Evolutionary conservation across 2,888 invertebrate species (phyloP), one percentile per base, ranked within the genome.

Genomic region (Griposia aprilina): DNA sequence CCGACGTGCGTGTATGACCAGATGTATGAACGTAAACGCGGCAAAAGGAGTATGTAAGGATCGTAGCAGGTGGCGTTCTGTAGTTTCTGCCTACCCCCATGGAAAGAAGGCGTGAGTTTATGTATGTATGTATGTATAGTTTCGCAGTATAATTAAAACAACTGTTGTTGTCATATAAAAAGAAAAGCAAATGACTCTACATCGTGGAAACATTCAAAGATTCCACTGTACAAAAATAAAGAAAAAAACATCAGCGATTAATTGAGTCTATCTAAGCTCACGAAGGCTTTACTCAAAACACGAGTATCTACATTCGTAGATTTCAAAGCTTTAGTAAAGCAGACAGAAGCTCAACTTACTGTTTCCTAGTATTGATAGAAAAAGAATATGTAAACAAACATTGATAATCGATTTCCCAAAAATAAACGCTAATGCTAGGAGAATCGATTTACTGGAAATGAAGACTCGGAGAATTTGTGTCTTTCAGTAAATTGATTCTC

Each of bases 331-430:
- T 17, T 36, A 17, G 23, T 26, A 52, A 41, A 73, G 30, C 17
- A 36, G 60, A 67, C 2, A 36, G 7, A 62, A 20, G 6, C 26
- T 30, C 11, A 66, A 41, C 5, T 23, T 57, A 74, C n/a, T 11
- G 36, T 41, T 50, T n/a, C 41, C 41, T 13, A 6, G 48, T 67
- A 50, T 30, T 48, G 11, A 55, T 48, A 11, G 48, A 57, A 57
- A 75, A 55, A 30, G 0, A 41, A n/a, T n/a, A n/a, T n/a, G n/a
- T n/a, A 41, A 82, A 82, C 41, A 45, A 41, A 68, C 13, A 50
- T 36, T 23, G 20, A 23, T 20, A 65, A 66, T 36, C 6, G 8
- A 55, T 45, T 50, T 48, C 3, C 20, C 45, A 17, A 57, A 48
- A 60, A 50, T 36, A 48, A 26, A 7, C 8, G 48, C 4, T 26